phyloP scores from a whole-genome alignment of 2,113 vertebrate genomes.

The Esox niger region DNA sequence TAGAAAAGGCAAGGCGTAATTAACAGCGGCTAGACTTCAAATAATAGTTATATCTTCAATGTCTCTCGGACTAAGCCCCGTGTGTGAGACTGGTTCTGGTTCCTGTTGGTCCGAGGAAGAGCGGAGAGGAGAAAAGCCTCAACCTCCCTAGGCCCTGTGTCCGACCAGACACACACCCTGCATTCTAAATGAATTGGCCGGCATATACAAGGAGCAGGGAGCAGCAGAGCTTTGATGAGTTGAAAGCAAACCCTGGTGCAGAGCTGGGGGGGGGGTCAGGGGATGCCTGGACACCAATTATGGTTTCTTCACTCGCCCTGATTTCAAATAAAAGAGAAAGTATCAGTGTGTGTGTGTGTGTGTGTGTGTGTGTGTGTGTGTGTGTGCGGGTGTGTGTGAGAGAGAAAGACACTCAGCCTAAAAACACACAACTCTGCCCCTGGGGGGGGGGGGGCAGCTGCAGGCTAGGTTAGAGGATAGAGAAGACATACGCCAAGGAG shows the following conservation, averaged over 20 bases:
- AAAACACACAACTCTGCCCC: background rate
- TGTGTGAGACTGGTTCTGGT: background rate
- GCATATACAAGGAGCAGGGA: background rate
- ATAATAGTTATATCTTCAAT: no score
- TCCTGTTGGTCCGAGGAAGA: background rate
- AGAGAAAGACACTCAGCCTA: background rate
- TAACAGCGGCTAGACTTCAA: no score
- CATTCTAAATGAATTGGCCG: background rate
- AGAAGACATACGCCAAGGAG: background rate
- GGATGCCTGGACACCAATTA: constrained; percentile 3
- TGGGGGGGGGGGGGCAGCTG: background rate
- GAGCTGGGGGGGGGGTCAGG: constrained; percentile 8
- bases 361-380: no score
- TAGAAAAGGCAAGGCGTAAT: no score
- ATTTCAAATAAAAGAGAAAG: background rate
- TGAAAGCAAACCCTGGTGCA: constrained; percentile 26
- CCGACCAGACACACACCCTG: constrained; percentile 9
- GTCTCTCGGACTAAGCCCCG: background rate
- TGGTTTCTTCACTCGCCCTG: background rate
- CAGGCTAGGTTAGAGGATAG: background rate
- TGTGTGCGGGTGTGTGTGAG: no score
- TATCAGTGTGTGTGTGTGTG: no score
- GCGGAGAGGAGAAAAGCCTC: background rate
- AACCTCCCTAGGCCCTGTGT: background rate
- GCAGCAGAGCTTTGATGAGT: constrained; percentile 26